Percentiles rank a stretch among this genome's conserved stretches.
Evolutionary conservation across 2,888 invertebrate genomes (phyloP).

Genomic region (Oligia fasciuncula): DNA sequence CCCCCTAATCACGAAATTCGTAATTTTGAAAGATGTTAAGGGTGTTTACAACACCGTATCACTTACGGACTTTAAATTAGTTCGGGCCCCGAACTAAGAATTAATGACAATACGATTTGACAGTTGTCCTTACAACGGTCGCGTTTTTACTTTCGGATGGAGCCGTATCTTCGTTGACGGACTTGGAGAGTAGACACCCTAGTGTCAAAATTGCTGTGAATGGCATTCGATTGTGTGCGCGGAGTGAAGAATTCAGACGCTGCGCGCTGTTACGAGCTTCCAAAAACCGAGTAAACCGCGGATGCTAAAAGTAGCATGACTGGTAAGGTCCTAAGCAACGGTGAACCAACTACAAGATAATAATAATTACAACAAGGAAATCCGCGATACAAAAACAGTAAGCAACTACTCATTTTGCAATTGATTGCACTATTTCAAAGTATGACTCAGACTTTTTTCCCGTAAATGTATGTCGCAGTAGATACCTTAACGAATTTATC

Average conservation of each 20-base stretch:
- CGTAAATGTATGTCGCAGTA: constrained; percentile 29
- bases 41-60: too few relatives aligned
- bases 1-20: too few relatives aligned
- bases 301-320: background rate
- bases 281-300: background rate
- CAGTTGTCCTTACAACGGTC: too few relatives aligned
- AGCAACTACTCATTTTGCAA: constrained; percentile 5
- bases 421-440: constrained; percentile 16
- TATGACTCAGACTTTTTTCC: constrained; percentile 46
- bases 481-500: constrained; percentile 26
- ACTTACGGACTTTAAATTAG: too few relatives aligned
- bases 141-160: too few relatives aligned
- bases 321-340: constrained; percentile 5
- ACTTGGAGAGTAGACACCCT: too few relatives aligned
- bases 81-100: too few relatives aligned
- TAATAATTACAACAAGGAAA: constrained; percentile 41
- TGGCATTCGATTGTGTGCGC: background rate
- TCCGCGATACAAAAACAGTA: constrained; percentile 6
- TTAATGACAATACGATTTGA: too few relatives aligned
- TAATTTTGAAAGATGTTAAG: too few relatives aligned
- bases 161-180: too few relatives aligned
- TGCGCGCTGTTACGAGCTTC: background rate
- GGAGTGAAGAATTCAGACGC: background rate
- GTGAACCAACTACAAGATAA: background rate
- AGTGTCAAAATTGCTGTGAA: background rate